Evolutionary conservation across 1,140 invertebrate species (phyloP), one percentile per base, ranked within the genome.

Genomic region (Neuroterus valhalla): DNA sequence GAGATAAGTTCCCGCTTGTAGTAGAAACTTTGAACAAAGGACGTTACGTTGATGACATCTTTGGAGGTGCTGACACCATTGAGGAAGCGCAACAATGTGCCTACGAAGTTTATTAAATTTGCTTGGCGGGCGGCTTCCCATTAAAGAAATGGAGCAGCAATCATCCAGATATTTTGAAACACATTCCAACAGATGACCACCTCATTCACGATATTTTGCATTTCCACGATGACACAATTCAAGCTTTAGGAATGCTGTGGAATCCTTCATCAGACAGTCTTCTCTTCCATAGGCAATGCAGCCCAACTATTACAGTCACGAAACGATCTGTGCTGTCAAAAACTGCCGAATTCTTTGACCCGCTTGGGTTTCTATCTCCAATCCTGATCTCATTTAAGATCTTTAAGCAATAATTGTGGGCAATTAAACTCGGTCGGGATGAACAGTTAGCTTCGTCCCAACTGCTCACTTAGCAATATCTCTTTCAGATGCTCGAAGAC

Each of bases 321-420:
- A 78, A 78, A 70, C 26, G 77, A 3, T 1, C n/a, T 1, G 43
- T 68, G 2, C 31, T 83, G 17, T 82, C 80, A 1, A 23, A 50
- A 17, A 76, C 81, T 21, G 78, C 78, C 15, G 50, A 77, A 42
- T 43, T 81, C 26, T 83, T 71, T 62, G 80, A 84, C 67, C 48
- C 78, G 8, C 45, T 85, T 15, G 77, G 84, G 0, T 78, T 80
- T 19, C 66, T 79, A 14, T 77, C 76, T 8, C 83, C 81, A 8
- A 67, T 77, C 8, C 77, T 77, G 0, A 72, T 88, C n/a, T 68
- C 31, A 14, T 76, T 75, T 2, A 88, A 87, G 78, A 75, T 87
- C 5, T 70, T 86, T 23, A 72, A 88, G 10, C 82, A 88, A 72
- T 48, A 81, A 19, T 62, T 86, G 17, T 87, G 85, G 84, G 21